A percentile compares a stretch with the other conserved stretches of the same genome.
These are phyloP conservation scores for Darevskia mixta DNA, from an alignment of 2,797 vertebrate species.

Conservation along the genomic window DNA sequence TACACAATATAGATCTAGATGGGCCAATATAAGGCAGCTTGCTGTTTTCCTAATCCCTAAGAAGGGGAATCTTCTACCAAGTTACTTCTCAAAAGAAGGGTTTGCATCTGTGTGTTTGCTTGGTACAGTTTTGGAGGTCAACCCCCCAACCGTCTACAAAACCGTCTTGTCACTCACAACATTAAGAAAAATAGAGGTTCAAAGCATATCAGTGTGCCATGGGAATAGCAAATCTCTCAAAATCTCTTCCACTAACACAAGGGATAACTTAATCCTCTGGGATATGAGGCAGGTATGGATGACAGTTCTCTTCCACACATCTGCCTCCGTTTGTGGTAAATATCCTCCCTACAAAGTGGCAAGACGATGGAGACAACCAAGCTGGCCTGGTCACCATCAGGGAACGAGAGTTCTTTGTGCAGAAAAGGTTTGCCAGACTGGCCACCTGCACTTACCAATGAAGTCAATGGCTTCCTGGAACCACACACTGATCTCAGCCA, in stretches of 20 bases:
- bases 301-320: not conserved
- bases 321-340: not conserved
- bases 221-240: not conserved
- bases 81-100: not conserved
- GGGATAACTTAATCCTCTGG: no score
- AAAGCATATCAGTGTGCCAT: not conserved
- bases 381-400: no score
- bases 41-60: no score
- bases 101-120: not conserved
- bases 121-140: not conserved
- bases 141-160: not conserved
- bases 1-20: no score
- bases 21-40: no score
- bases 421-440: not conserved
- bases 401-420: no score
- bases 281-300: not conserved
- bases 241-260: not conserved
- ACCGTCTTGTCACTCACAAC: not conserved
- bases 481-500: conserved; percentile 85
- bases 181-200: not conserved
- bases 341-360: not conserved
- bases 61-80: not conserved
- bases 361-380: no score
- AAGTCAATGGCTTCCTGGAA: conserved; percentile 89
- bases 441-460: conserved; percentile 77